Evolutionary conservation across 2,797 vertebrate species (phyloP), one percentile per base, ranked within the genome.

Genomic region (Gadopsis bispinosus): DNA sequence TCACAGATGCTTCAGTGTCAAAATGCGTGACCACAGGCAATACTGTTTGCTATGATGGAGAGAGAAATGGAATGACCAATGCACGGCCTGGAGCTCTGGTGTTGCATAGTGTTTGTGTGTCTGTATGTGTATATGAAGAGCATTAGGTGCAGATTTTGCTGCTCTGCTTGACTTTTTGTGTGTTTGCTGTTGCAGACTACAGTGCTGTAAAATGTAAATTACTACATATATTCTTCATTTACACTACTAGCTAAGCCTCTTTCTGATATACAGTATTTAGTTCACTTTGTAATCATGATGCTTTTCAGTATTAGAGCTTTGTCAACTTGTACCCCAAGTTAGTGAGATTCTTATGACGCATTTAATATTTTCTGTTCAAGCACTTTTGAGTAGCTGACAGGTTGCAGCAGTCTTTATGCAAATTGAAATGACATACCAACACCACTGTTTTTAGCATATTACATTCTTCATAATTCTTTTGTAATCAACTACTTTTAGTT

Each of bases 1-100:
- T 90, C 73, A 39, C 73, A 85, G 88, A 92, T 91, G 88, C 81
- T 83, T 81, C 62, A 79, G 83, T 87, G 87, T 91, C 85, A 85
- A 81, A 81, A 86, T 65, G 80, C 48, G 54, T 82, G 77, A 73
- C 88, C 78, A 84, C 33, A 41, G 79, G 88, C 77, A 51, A 33
- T 43, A 54, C 58, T 69, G 77, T 84, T 89, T 84, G 65, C 72
- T 70, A 13, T 79, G 85, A 87, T 86, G 80, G 82, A 71, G 83
- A 77, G 67, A 80, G 73, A 83, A 90, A 84, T 80, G 80, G 77
- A 80, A 87, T 82, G 85, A 85, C 78, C 81, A 71, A 75, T 81
- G 41, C 53, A 4, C 55, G 65, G 65, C 87, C 80, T 48, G 67
- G 43, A 82, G 84, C 68, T 69, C 43, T 77, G 43, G n/a, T 74